A percentile compares a stretch with the other conserved stretches of the same genome.
Evolutionary conservation across 2,888 invertebrate genomes (phyloP).

Genomic region (Acanthosepion pharaonis): DNA sequence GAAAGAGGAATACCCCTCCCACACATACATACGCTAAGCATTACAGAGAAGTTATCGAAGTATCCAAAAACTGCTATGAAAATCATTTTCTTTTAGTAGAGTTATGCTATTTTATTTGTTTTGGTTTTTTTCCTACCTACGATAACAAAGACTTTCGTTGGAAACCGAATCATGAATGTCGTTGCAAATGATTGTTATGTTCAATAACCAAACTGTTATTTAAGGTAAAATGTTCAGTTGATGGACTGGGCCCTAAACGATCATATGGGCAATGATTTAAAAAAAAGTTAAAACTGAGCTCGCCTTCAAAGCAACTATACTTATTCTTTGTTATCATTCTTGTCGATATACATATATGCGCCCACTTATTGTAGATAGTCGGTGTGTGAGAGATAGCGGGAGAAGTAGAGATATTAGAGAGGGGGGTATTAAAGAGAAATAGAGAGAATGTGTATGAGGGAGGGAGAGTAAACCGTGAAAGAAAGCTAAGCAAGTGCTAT

Average conservation of each 20-base stretch:
- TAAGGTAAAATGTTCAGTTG: neutral
- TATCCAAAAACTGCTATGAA: no score
- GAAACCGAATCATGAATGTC: neutral
- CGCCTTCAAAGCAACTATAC: neutral
- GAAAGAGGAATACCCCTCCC: no score
- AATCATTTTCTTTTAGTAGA: no score
- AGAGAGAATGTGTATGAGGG: neutral
- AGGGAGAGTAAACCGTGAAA: neutral
- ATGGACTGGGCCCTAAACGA: neutral
- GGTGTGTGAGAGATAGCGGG: neutral
- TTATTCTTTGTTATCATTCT: neutral
- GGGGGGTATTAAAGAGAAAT: neutral
- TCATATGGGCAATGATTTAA: neutral
- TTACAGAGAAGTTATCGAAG: no score
- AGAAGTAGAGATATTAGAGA: neutral
- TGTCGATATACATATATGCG: neutral
- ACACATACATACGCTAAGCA: no score
- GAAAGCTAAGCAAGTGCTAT: neutral
- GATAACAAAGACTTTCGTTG: neutral
- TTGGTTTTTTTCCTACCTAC: no score
- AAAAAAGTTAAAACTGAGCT: neutral
- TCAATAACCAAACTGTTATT: neutral
- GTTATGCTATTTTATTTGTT: no score
- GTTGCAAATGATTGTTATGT: neutral
- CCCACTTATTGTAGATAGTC: neutral